Evolutionary conservation across 2,888 invertebrate species (phyloP).

Genomic region (Nomada fabriciana): DNA sequence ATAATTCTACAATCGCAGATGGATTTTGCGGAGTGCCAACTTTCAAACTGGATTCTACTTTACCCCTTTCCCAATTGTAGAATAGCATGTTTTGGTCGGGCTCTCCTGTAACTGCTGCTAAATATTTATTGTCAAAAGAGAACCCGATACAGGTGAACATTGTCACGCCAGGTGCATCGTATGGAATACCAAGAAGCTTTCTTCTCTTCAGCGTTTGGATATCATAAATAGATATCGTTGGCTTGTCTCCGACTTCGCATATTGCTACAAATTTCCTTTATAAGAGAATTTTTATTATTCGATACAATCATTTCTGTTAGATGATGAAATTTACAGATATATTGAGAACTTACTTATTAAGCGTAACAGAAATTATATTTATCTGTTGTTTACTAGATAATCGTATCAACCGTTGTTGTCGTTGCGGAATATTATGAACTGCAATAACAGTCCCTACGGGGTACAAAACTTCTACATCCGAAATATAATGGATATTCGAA

Average conservation of each 20-base stretch:
- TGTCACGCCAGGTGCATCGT: constrained; percentile 85
- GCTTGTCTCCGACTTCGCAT: constrained; percentile 88
- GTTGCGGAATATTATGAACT: constrained; percentile 90
- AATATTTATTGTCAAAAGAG: constrained; percentile 92
- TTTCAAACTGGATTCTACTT: constrained; percentile 90
- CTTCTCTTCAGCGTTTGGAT: constrained; percentile 89
- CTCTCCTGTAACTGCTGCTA: constrained; percentile 92
- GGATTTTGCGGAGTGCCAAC: constrained; percentile 90
- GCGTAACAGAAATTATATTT: constrained; percentile 88
- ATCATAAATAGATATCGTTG: constrained; percentile 90
- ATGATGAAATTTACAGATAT: neutral
- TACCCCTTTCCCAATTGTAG: constrained; percentile 93
- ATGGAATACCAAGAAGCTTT: constrained; percentile 88
- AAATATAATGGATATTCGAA: constrained; percentile 90
- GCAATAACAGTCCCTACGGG: constrained; percentile 92
- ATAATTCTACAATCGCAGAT: constrained; percentile 88
- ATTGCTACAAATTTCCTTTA: constrained; percentile 87
- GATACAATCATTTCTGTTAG: neutral
- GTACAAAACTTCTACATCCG: constrained; percentile 91
- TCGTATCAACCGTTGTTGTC: constrained; percentile 90
- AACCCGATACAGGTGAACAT: constrained; percentile 91
- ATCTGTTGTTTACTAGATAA: constrained; percentile 89
- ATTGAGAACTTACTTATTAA: constrained; percentile 87
- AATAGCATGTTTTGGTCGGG: constrained; percentile 93
- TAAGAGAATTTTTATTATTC: constrained; percentile 16